phyloP scores from a whole-genome alignment of 2,797 vertebrate genomes.

The Trachurus trachurus region DNA sequence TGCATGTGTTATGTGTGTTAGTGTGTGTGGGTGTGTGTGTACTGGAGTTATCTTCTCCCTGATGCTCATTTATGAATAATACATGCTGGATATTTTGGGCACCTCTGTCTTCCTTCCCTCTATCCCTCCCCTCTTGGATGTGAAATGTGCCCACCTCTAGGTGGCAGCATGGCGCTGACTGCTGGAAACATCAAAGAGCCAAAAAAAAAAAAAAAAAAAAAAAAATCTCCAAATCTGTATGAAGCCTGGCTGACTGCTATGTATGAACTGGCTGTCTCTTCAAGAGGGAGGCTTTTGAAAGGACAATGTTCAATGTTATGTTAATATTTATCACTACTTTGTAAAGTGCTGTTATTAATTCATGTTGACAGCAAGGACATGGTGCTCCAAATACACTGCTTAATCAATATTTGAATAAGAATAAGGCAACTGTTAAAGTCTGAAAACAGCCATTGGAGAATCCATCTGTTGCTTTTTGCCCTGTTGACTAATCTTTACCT shows the following conservation, averaged over 20 bases:
- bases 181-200: slow-evolving; percentile 8
- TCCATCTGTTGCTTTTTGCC: background rate
- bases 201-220: background rate
- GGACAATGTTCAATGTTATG: background rate
- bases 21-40: slow-evolving; percentile 23
- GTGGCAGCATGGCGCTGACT: slow-evolving; percentile 78
- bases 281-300: background rate
- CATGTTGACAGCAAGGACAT: background rate
- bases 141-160: slow-evolving; percentile 70
- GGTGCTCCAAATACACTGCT: background rate
- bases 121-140: slow-evolving; percentile 38
- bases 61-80: slow-evolving; percentile 80
- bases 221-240: slow-evolving; percentile 5
- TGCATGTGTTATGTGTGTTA: slow-evolving; percentile 30
- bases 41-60: slow-evolving; percentile 66
- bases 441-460: background rate
- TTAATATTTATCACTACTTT: slow-evolving; percentile 1
- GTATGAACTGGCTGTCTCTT: background rate
- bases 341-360: background rate
- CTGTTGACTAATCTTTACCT: slow-evolving; percentile 10
- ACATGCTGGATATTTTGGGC: slow-evolving; percentile 78
- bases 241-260: slow-evolving; percentile 16
- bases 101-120: slow-evolving; percentile 58
- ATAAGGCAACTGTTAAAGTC: background rate
- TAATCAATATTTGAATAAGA: slow-evolving; percentile 1